Evolutionary conservation across 2,797 vertebrate genomes (phyloP).

Genomic region (Sandelia bainsii): DNA sequence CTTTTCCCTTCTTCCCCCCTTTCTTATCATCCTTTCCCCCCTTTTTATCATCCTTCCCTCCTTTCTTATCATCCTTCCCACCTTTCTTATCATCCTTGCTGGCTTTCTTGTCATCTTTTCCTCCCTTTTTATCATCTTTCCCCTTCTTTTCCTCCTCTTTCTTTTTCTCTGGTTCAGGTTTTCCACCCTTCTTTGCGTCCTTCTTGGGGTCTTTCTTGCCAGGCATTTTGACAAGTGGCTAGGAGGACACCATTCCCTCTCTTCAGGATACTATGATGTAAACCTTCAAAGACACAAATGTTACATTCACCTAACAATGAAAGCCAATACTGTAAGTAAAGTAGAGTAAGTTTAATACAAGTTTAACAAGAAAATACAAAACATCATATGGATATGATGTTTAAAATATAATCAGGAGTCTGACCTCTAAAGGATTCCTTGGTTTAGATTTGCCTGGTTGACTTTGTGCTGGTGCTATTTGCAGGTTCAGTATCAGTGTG

Average conservation of each 20-base stretch:
- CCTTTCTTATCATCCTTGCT: slow-evolving; percentile 76
- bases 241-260: slow-evolving; percentile 78
- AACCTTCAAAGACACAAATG: slow-evolving; percentile 57
- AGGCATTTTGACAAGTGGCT: slow-evolving; percentile 78
- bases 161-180: slow-evolving; percentile 76
- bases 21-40: slow-evolving; percentile 63
- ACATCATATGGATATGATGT: not conserved
- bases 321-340: not conserved
- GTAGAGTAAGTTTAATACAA: slow-evolving; percentile 12
- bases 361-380: not conserved
- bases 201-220: slow-evolving; percentile 84
- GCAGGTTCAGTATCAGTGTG: slow-evolving; percentile 53
- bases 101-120: slow-evolving; percentile 75
- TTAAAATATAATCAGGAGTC: slow-evolving; percentile 27
- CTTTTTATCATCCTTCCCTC: slow-evolving; percentile 62
- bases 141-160: slow-evolving; percentile 80
- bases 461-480: slow-evolving; percentile 35
- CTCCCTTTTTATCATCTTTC: slow-evolving; percentile 78
- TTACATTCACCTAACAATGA: not conserved
- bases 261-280: slow-evolving; percentile 49
- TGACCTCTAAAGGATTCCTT: slow-evolving; percentile 66
- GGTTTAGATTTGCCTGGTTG: slow-evolving; percentile 55
- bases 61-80: slow-evolving; percentile 80
- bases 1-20: slow-evolving; percentile 71
- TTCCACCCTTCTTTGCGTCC: slow-evolving; percentile 79